Evolutionary conservation across 2,888 invertebrate species (phyloP), one percentile per base, ranked within the genome.

Genomic region (Lithosia quadra): DNA sequence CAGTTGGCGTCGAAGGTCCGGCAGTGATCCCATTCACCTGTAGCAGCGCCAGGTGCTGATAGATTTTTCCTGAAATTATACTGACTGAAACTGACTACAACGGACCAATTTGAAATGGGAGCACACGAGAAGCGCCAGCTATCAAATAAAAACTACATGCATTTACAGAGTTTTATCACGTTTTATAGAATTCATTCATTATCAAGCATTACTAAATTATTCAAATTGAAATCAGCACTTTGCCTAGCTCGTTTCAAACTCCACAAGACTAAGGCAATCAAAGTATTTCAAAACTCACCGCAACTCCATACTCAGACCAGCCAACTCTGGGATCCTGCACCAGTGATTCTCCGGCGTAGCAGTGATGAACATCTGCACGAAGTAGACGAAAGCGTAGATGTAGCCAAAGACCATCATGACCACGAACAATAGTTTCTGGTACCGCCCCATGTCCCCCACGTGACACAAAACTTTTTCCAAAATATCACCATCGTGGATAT

Each of bases 281-380:
- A 43, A 18, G 7, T 0, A 18, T 13, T 28, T 15, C 15, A 28
- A 15, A 11, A 62, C 62, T 34, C 71, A 92, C 92, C 92, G 90
- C 0, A 89, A 68, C 56, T 88, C 87, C 63, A 86, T 71, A 60
- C 84, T 84, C 56, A 92, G 78, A 34, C 85, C 83, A 9, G 80
- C 82, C n/a, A 92, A 63, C 72, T 91, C 91, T 0, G 92, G 92
- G 24, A 92, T 88, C 13, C 74, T 75, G 67, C 92, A 92, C 92
- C 92, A 92, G 74, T 92, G 90, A 65, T 82, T 79, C 77, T 91
- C 88, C 13, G 92, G 91, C 0, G 92, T 91, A 13, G 89, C 90
- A 0, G 91, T 86, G 21, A 92, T 82, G 81, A 92, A 92, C 90
- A 92, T 91, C 80, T 92, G 92, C 24, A 89, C 89, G 81, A 92